Conservation (phyloP, 2,888 invertebrate genomes). For the Hirtodrosophila confusa region DNA sequence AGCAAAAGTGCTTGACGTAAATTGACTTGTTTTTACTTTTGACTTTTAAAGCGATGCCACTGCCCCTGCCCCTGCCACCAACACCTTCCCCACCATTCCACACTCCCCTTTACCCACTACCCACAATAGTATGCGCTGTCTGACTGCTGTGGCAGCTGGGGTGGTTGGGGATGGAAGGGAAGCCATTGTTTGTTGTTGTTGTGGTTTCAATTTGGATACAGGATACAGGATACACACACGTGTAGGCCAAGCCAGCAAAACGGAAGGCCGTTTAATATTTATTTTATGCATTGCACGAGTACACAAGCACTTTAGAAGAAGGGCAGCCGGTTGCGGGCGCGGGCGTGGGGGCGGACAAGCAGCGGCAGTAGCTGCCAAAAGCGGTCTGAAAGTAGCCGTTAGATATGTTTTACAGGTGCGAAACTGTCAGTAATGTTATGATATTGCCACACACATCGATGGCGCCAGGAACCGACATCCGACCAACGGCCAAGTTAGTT, state of each 20-base stretch:
- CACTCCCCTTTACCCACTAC: not conserved
- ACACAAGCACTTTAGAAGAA: conserved; percentile 46
- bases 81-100: not conserved
- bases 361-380: not conserved
- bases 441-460: conserved; percentile 14
- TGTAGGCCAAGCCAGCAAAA: conserved; percentile 44
- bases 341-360: not conserved
- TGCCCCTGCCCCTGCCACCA: not conserved
- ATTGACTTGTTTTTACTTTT: conserved; percentile 81
- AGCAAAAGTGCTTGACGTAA: conserved; percentile 80
- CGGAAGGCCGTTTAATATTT: conserved; percentile 77
- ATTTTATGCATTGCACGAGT: conserved; percentile 67
- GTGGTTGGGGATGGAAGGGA: not conserved
- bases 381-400: conserved; percentile 22
- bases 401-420: conserved; percentile 59
- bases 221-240: conserved; percentile 52
- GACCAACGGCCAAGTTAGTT: conserved; percentile 2
- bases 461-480: conserved; percentile 14
- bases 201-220: conserved; percentile 78
- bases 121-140: conserved; percentile 18
- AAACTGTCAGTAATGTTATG: conserved; percentile 57
- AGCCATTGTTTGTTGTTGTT: conserved; percentile 64
- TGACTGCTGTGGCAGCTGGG: conserved; percentile 14
- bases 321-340: too few species aligned
- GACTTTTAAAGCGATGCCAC: conserved; percentile 73